Percentiles rank a stretch among this genome's conserved stretches.
Conservation (phyloP, 2,888 invertebrate genomes). For the Drosophila vallismaia region DNA sequence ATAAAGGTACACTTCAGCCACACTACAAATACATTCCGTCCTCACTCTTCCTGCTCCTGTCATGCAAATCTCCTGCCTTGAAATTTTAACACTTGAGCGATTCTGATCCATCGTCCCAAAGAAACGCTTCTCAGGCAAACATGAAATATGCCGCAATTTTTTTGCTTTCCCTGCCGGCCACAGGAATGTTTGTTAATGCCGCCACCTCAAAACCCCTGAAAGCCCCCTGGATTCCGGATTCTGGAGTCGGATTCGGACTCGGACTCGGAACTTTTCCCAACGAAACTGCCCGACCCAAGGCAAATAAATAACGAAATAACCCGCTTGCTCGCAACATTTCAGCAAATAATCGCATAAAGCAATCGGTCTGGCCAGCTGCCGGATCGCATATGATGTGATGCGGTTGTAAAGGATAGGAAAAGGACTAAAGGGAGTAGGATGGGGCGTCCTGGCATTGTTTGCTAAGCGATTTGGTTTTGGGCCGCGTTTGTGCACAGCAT, state of each 20-base stretch:
- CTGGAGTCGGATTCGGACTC: background rate
- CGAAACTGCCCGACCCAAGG: constrained; percentile 43
- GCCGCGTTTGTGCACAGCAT: constrained; percentile 45
- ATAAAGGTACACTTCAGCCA: constrained; percentile 61
- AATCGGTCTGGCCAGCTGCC: constrained; percentile 67
- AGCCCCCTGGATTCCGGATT: background rate
- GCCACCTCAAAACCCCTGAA: constrained; percentile 8
- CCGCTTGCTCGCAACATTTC: constrained; percentile 70
- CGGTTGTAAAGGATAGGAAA: constrained; percentile 1
- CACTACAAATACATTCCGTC: constrained; percentile 10
- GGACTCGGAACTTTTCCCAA: background rate
- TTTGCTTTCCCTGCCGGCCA: constrained; percentile 54
- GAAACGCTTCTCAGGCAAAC: constrained; percentile 61
- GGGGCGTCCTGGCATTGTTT: constrained; percentile 62
- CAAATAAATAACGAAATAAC: constrained; percentile 73
- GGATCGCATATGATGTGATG: constrained; percentile 63
- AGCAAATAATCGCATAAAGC: constrained; percentile 81
- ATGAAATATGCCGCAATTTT: constrained; percentile 77
- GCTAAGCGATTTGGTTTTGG: constrained; percentile 69
- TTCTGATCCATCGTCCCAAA: constrained; percentile 53
- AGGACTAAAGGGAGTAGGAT: background rate
- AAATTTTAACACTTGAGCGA: constrained; percentile 76
- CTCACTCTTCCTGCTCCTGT: constrained; percentile 2
- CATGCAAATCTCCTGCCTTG: constrained; percentile 72
- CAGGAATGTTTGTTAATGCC: constrained; percentile 67